Evolutionary conservation across 1,140 invertebrate genomes (phyloP).

Genomic region (Ceratoteleas bidentatus): DNA sequence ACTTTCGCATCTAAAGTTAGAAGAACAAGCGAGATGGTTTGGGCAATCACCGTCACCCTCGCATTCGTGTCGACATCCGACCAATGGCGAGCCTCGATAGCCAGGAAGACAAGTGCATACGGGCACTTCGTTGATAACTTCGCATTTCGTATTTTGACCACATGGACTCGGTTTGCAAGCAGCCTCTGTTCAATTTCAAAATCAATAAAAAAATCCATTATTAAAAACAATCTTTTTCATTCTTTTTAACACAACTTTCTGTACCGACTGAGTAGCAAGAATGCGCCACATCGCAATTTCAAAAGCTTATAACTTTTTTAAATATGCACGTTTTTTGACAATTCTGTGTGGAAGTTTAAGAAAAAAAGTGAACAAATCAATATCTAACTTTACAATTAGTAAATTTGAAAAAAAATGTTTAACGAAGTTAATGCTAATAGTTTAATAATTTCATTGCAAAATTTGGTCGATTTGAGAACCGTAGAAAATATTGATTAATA

Average conservation of each 20-base stretch:
- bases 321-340: too few species aligned
- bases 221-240: background rate
- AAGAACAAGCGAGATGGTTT: conserved; percentile 85
- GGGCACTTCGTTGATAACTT: conserved; percentile 88
- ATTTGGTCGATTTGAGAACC: background rate
- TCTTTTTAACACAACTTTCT: background rate
- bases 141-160: conserved; percentile 89
- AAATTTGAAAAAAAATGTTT: too few species aligned
- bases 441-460: too few species aligned
- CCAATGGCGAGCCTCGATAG: conserved; percentile 87
- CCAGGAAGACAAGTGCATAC: conserved; percentile 89
- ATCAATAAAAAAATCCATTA: background rate
- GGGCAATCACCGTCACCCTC: conserved; percentile 88
- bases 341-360: too few species aligned
- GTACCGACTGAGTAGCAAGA: background rate
- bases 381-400: too few species aligned
- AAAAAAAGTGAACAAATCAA: too few species aligned
- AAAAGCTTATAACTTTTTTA: too few species aligned
- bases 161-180: conserved; percentile 90
- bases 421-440: too few species aligned
- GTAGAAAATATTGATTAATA: background rate
- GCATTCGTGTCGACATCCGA: conserved; percentile 89
- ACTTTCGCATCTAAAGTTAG: conserved; percentile 88
- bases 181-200: conserved; percentile 83
- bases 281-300: too few species aligned